Conservation (phyloP, 1,140 invertebrate species). For the Triops longicaudatus region DNA sequence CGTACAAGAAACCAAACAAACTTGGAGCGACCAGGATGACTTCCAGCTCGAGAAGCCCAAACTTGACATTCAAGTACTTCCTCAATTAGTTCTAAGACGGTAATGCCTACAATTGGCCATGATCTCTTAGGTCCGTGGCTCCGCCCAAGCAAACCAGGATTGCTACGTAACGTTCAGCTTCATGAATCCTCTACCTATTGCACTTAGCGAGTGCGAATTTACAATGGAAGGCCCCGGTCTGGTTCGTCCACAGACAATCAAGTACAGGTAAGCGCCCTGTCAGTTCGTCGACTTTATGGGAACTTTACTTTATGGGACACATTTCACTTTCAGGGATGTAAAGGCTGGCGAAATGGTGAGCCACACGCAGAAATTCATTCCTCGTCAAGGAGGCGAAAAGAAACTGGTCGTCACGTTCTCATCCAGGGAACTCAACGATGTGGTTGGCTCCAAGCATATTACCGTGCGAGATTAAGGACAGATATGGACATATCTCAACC, state of each 20-base stretch:
- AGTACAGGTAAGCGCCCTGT: constrained; percentile 38
- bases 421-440: constrained; percentile 36
- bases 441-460: constrained; percentile 36
- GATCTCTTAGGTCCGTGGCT: constrained; percentile 24
- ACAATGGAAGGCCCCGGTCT: constrained; percentile 59
- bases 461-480: constrained; percentile 36
- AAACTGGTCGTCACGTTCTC: constrained; percentile 37
- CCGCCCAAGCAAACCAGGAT: constrained; percentile 26
- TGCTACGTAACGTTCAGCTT: constrained; percentile 50
- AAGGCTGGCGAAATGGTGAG: constrained; percentile 34
- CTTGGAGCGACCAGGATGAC: constrained; percentile 64
- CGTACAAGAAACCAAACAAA: constrained; percentile 60
- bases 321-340: constrained; percentile 34
- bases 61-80: constrained; percentile 44
- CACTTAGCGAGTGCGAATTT: constrained; percentile 54
- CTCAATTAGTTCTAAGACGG: neutral
- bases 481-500: neutral
- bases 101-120: neutral
- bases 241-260: constrained; percentile 47
- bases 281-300: neutral
- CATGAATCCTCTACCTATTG: constrained; percentile 55
- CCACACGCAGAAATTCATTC: constrained; percentile 33
- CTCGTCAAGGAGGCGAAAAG: constrained; percentile 35
- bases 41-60: constrained; percentile 61
- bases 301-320: constrained; percentile 8